A percentile compares a stretch with the other conserved stretches of the same genome.
Evolutionary conservation across 2,113 vertebrate genomes (phyloP).

Genomic region (Chamaetylas fuelleborni): DNA sequence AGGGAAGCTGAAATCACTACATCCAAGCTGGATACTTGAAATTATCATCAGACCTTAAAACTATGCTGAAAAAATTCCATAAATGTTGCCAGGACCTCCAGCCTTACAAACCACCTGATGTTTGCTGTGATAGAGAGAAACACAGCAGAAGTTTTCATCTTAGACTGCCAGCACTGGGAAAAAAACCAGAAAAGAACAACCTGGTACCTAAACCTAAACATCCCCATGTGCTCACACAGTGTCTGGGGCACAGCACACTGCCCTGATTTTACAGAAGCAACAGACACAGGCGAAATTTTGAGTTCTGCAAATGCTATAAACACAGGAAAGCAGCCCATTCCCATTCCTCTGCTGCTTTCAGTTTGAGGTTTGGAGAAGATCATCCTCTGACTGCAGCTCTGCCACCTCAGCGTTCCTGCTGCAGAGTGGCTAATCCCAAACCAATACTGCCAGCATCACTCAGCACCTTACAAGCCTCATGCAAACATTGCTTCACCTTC

Average conservation of each 20-base stretch:
- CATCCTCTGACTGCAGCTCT: neutral
- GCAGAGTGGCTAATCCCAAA: neutral
- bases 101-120: neutral
- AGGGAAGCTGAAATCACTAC: neutral
- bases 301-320: neutral
- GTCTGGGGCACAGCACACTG: neutral
- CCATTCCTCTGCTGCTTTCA: neutral
- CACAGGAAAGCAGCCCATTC: fast-evolving
- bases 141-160: fast-evolving
- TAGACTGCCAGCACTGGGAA: neutral
- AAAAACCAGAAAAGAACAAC: neutral
- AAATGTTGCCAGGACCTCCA: neutral
- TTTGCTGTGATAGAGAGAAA: neutral
- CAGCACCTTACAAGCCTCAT: neutral
- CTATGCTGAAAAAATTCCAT: neutral
- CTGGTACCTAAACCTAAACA: neutral
- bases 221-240: fast-evolving
- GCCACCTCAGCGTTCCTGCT: neutral
- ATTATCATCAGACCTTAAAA: neutral
- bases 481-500: neutral
- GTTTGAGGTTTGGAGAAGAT: neutral
- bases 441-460: neutral
- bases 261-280: neutral
- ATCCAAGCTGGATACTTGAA: neutral
- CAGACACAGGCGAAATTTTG: fast-evolving